Evolutionary conservation across 2,113 vertebrate genomes (phyloP), one percentile per base, ranked within the genome.

Genomic region (Podocnemis expansa): DNA sequence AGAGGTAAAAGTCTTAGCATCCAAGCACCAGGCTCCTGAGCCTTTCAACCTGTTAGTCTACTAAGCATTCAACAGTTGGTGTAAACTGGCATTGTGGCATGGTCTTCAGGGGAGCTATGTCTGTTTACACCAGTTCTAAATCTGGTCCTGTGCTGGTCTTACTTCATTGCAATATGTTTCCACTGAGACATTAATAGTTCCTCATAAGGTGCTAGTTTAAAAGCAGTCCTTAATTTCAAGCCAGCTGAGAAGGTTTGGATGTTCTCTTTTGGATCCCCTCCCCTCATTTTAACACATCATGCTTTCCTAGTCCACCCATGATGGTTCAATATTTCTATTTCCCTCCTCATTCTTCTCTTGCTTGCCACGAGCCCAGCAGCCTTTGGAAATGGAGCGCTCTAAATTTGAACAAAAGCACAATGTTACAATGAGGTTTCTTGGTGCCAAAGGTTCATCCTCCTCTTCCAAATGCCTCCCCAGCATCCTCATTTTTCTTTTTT

Each of bases 361-460:
- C 22, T 38, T 63, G 22, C 22, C 34, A 75, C 49, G 22, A 49
- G 51, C 31, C 70, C 8, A 52, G 47, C 43, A 52, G 78, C 85
- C 34, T 84, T 29, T 4, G 85, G 76, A 76, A 86, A 31, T 1
- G 5, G 51, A 38, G 87, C 89, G 51, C 10, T 51, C 78, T 56
- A 21, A 31, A 67, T 70, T 21, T 12, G 83, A 82, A 76, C 51
- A 47, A 45, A 70, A 27, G 29, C 14, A 1, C 1, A 0, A 21
- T 54, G 80, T 51, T 8, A 12, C 12, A 41, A 2, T 12, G 6
- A 9, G 88, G 63, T 47, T 1, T 27, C 4, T 1, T 1, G 51
- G 2, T 2, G 52, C 82, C 29, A 16, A 2, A 0, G 1, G 47
- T 75, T 6, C 2, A 0, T 41, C 51, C 6, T 22, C 49, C 58